Evolutionary conservation across 2,113 vertebrate genomes (phyloP), one percentile per base, ranked within the genome.

Genomic region (Sinocyclocheilus maitianheensis): DNA sequence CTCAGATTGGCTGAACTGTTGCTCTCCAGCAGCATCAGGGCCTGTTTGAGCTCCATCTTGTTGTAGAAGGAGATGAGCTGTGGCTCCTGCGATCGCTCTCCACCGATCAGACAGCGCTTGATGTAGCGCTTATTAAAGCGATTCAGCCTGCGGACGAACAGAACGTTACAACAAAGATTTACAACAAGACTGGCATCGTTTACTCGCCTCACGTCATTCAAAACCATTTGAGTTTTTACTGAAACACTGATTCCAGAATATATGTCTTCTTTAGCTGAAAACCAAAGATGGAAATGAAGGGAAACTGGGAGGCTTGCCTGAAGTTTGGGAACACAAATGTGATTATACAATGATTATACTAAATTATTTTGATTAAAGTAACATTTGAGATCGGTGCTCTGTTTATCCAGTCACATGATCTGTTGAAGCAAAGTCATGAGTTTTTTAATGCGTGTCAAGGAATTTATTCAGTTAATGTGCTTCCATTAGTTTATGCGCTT

Each of bases 21-120:
- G 0, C 96, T 96, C 90, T 97, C 96, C 92, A 97, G 96, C 92
- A 97, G 92, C 94, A 97, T 96, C 0, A 99, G 96, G 0, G 97
- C 98, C 90, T 99, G 96, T 86, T 97, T 98, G 96, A 97, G 95
- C 94, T 99, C 98, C 97, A 99, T 95, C 94, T 98, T 99, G 92
- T 99, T 97, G 91, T 98, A 99, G 94, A 99, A 99, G 74, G 98
- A 97, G 8, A 99, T 96, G 87, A 99, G 96, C 93, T 98, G 96
- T 0, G 97, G 98, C 92, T 99, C 96, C 46, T 94, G 97, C 88
- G 97, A 98, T 65, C 97, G 94, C 14, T 98, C 96, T 0, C 97
- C 97, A 0, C 95, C 95, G 5, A 99, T 97, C 93, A 99, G 94
- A 92, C 96, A 98, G 91, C 93, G 96, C 95, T 97, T 99, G 93